Evolutionary conservation across 1,140 invertebrate genomes (phyloP).

Genomic region (Diabrotica undecimpunctata): DNA sequence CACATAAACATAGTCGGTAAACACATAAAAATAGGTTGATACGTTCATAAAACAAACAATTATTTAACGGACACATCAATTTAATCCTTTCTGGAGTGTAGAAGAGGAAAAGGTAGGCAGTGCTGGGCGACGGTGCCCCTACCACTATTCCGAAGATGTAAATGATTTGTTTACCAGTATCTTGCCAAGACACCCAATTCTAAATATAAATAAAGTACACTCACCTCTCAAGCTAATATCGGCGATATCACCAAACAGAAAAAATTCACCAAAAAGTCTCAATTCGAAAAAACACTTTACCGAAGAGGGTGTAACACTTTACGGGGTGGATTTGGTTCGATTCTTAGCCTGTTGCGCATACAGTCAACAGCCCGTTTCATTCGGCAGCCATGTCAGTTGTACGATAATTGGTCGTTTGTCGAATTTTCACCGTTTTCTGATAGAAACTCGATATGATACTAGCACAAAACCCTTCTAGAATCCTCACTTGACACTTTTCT

Average conservation of each 20-base stretch:
- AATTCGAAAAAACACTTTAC: slow-evolving; percentile 4
- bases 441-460: background rate
- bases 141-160: slow-evolving; percentile 15
- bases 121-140: background rate
- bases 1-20: no score
- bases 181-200: slow-evolving; percentile 26
- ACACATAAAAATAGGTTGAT: no score
- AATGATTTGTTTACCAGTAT: slow-evolving; percentile 32
- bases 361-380: slow-evolving; percentile 3
- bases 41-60: no score
- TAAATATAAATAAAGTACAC: slow-evolving; percentile 25
- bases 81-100: no score
- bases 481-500: slow-evolving; percentile 3
- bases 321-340: slow-evolving; percentile 8
- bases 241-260: slow-evolving; percentile 5
- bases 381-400: slow-evolving; percentile 17
- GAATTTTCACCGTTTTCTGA: slow-evolving; percentile 14
- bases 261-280: background rate
- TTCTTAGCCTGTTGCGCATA: slow-evolving; percentile 14
- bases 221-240: slow-evolving; percentile 24
- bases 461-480: background rate
- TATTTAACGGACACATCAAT: no score
- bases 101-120: background rate
- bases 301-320: slow-evolving; percentile 6
- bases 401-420: slow-evolving; percentile 4